phyloP scores from a whole-genome alignment of 2,797 vertebrate genomes.

The Notoglanidium macrostoma region DNA sequence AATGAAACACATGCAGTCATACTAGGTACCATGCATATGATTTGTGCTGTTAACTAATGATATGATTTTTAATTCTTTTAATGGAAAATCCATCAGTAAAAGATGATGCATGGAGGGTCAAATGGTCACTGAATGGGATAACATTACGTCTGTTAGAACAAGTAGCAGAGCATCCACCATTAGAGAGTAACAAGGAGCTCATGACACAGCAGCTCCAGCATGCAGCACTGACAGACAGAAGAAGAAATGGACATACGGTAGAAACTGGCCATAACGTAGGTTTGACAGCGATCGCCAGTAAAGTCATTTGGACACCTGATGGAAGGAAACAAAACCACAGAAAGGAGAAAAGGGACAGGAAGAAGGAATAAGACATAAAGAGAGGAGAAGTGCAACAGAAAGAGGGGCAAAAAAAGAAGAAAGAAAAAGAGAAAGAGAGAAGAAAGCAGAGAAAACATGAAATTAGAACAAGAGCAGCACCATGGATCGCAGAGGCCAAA shows the following conservation, averaged over 20 bases:
- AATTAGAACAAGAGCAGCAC: conserved; percentile 80
- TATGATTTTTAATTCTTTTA: neutral
- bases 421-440: conserved; percentile 45
- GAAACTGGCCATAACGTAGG: conserved; percentile 99
- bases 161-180: conserved; percentile 44
- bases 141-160: conserved; percentile 45
- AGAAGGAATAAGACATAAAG: conserved; percentile 80
- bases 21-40: conserved; percentile 51
- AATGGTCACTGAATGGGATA: conserved; percentile 12
- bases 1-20: conserved; percentile 49
- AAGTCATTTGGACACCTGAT: conserved; percentile 99
- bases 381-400: conserved; percentile 47
- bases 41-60: conserved; percentile 37
- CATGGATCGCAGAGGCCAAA: conserved; percentile 76
- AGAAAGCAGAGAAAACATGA: conserved; percentile 73
- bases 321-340: conserved; percentile 86
- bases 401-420: conserved; percentile 31
- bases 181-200: conserved; percentile 57
- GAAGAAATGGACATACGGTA: conserved; percentile 99
- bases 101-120: conserved; percentile 33
- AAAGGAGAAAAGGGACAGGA: conserved; percentile 82
- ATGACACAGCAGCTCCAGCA: conserved; percentile 63
- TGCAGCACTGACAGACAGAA: conserved; percentile 77
- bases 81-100: conserved; percentile 8
- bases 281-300: conserved; percentile 99